These are phyloP conservation scores for Micrasema minimum DNA, from an alignment of 1,140 invertebrate genomes.

Conservation along the genomic window DNA sequence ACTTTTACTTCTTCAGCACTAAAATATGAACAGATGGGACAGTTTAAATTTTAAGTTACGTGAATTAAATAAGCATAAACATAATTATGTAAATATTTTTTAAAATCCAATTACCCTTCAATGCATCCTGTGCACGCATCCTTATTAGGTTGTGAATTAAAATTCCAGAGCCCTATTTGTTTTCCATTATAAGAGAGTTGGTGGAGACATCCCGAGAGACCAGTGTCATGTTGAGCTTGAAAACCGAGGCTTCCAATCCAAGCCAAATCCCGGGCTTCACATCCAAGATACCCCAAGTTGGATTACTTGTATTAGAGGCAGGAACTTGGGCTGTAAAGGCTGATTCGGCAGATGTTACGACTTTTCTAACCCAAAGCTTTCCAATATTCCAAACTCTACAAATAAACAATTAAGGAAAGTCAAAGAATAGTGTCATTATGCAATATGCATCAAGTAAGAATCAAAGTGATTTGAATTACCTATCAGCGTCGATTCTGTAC, in stretches of 20 bases:
- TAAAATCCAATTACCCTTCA: slow-evolving; percentile 77
- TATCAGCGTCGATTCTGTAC: slow-evolving; percentile 61
- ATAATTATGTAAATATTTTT: no score
- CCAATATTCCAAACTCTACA: slow-evolving; percentile 60
- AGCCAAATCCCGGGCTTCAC: slow-evolving; percentile 53
- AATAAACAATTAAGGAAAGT: neutral
- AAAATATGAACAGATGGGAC: no score
- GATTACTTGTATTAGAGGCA: slow-evolving; percentile 55
- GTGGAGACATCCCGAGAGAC: slow-evolving; percentile 81
- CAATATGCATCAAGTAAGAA: no score
- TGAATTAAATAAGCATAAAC: no score
- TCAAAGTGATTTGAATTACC: slow-evolving; percentile 55
- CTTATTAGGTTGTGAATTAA: slow-evolving; percentile 67
- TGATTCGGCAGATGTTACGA: slow-evolving; percentile 32
- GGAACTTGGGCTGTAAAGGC: slow-evolving; percentile 35
- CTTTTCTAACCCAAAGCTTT: slow-evolving; percentile 56
- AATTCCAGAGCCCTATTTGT: slow-evolving; percentile 90
- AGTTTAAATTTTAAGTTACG: no score
- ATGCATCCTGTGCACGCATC: slow-evolving; percentile 79
- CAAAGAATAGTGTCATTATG: no score
- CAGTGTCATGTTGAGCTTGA: slow-evolving; percentile 61
- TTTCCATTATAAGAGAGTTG: slow-evolving; percentile 81
- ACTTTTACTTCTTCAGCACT: slow-evolving; percentile 63
- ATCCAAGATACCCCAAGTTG: slow-evolving; percentile 54
- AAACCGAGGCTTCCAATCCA: slow-evolving; percentile 56